Evolutionary conservation across 2,888 invertebrate genomes (phyloP).

Genomic region (Drosophila cracens): DNA sequence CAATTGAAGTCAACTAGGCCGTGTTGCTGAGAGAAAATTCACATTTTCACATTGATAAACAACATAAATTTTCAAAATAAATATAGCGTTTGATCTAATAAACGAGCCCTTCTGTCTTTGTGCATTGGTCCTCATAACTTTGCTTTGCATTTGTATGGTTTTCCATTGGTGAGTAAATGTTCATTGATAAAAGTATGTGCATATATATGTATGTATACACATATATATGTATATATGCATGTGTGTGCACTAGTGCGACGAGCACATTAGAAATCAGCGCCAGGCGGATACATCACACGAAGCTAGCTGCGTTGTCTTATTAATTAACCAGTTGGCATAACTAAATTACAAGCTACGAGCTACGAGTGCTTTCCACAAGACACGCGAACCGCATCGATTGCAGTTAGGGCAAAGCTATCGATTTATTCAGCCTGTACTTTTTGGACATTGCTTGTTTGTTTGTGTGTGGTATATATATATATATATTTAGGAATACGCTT

Average conservation of each 20-base stretch:
- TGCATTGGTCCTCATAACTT: constrained; percentile 75
- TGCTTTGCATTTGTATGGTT: constrained; percentile 76
- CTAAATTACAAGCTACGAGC: constrained; percentile 13
- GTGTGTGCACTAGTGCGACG: constrained; percentile 45
- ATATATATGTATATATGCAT: constrained; percentile 20
- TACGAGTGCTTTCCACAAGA: constrained; percentile 18
- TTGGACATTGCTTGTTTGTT: constrained; percentile 13
- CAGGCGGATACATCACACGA: constrained; percentile 36
- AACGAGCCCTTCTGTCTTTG: constrained; percentile 69
- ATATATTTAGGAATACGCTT: constrained; percentile 60
- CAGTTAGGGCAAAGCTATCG: constrained; percentile 31
- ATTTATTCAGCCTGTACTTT: constrained; percentile 54
- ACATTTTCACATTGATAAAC: constrained; percentile 60
- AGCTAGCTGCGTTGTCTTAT: constrained; percentile 16
- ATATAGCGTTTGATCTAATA: constrained; percentile 62
- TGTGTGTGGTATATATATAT: constrained; percentile 26
- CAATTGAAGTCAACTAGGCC: constrained; percentile 57
- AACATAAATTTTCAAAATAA: constrained; percentile 65
- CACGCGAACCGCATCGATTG: constrained; percentile 23
- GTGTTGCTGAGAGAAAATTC: constrained; percentile 64
- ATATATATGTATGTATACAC: constrained; percentile 38
- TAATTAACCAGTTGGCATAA: constrained; percentile 15
- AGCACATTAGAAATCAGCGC: constrained; percentile 38
- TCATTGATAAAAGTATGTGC: constrained; percentile 63
- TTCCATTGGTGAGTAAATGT: constrained; percentile 81